Percentiles rank a stretch among this genome's conserved stretches.
phyloP scores from a whole-genome alignment of 1,140 invertebrate species.

The Drosophila melanica region DNA sequence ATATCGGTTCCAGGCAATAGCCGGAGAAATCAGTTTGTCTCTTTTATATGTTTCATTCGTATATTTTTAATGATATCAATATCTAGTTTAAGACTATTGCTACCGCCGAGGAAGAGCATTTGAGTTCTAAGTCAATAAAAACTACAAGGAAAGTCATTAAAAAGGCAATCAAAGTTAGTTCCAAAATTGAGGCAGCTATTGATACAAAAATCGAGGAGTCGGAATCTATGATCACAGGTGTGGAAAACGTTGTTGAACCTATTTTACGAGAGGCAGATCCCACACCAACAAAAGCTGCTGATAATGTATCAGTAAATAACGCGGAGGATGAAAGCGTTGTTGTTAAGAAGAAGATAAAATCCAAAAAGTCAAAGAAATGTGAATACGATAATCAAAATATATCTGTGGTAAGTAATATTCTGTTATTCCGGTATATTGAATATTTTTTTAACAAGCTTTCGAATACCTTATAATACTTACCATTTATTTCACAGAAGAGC shows the following conservation, averaged over 20 bases:
- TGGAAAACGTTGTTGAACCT: not conserved
- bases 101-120: conserved; percentile 44
- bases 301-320: not conserved
- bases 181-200: not conserved
- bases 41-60: not conserved
- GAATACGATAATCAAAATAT: conserved; percentile 63
- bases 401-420: conserved; percentile 53
- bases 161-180: conserved; percentile 14
- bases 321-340: not conserved
- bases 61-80: not conserved
- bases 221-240: not conserved
- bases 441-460: no score
- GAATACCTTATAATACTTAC: not conserved
- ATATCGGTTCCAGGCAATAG: no score
- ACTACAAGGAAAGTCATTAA: conserved; percentile 9
- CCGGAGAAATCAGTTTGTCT: no score
- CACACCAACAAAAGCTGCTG: no score
- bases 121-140: conserved; percentile 37
- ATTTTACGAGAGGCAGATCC: no score
- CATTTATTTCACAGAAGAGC: conserved; percentile 86
- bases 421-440: no score
- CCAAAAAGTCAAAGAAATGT: conserved; percentile 48
- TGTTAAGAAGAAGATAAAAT: conserved; percentile 38
- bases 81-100: conserved; percentile 30
- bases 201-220: not conserved